phyloP scores from a whole-genome alignment of 2,797 vertebrate genomes.

The Aselliscus stoliczkanus region DNA sequence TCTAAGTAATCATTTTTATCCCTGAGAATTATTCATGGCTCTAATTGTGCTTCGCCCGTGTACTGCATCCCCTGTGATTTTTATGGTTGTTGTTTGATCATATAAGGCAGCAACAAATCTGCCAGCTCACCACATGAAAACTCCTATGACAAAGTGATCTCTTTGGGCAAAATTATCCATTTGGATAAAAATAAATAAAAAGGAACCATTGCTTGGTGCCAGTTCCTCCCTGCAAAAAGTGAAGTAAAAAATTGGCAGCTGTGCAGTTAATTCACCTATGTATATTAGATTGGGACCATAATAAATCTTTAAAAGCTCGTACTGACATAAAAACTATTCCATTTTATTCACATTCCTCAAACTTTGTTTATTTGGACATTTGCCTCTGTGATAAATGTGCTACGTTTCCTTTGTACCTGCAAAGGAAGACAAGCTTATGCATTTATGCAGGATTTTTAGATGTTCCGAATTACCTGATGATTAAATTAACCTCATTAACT shows the following conservation, averaged over 20 bases:
- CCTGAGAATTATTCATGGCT: constrained; percentile 50
- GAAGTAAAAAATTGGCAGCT: constrained; percentile 17
- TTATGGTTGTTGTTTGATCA: constrained; percentile 36
- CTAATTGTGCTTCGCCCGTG: constrained; percentile 30
- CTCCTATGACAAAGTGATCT: constrained; percentile 20
- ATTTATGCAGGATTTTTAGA: neutral
- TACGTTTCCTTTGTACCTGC: neutral
- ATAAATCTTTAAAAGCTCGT: constrained; percentile 22
- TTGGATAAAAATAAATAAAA: constrained; percentile 40
- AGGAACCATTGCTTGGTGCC: neutral
- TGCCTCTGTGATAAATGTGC: neutral
- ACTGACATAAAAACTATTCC: neutral
- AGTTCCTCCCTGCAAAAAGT: neutral
- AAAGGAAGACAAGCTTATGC: neutral
- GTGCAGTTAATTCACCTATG: constrained; percentile 9
- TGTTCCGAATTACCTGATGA: constrained; percentile 19
- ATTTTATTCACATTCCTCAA: neutral
- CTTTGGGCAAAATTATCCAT: constrained; percentile 37
- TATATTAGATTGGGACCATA: neutral
- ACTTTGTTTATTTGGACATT: neutral
- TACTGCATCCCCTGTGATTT: neutral
- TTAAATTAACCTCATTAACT: constrained; percentile 26
- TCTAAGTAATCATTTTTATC: constrained; percentile 41
- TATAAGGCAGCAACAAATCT: neutral
- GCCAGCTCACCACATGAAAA: constrained; percentile 7